Conservation (phyloP, 2,113 vertebrate species). For the Pitta sordida region DNA sequence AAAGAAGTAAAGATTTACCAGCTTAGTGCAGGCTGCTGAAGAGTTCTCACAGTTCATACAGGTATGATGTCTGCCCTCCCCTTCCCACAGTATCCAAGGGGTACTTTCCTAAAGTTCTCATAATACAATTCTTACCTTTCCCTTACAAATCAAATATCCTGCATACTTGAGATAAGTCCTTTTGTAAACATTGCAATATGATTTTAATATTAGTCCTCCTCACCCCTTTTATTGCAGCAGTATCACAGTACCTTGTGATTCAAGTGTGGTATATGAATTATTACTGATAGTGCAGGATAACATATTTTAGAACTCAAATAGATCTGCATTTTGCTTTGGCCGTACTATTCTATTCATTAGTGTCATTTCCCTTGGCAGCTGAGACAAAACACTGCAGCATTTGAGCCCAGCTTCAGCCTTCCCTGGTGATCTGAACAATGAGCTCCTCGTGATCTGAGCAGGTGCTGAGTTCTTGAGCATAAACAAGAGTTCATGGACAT, state of each 20-base stretch:
- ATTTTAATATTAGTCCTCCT: background rate
- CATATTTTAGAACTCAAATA: background rate
- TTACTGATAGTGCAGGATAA: background rate
- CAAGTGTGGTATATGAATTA: background rate
- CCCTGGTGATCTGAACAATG: background rate
- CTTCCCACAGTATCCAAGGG: background rate
- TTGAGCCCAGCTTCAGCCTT: background rate
- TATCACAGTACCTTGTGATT: background rate
- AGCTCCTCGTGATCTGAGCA: background rate
- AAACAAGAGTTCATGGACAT: background rate
- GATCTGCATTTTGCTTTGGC: background rate
- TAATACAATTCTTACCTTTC: background rate
- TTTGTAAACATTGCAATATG: background rate
- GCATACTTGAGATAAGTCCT: background rate
- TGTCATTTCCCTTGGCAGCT: constrained; percentile 20
- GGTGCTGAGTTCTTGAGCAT: background rate
- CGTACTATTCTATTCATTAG: background rate
- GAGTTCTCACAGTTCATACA: background rate
- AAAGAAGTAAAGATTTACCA: background rate
- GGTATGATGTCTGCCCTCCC: background rate
- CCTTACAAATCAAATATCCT: background rate
- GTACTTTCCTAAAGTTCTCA: background rate
- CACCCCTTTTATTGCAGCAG: background rate
- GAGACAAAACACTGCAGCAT: background rate
- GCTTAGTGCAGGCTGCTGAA: background rate